Evolutionary conservation across 2,113 vertebrate genomes (phyloP), one percentile per base, ranked within the genome.

Genomic region (Baryphthengus martii): DNA sequence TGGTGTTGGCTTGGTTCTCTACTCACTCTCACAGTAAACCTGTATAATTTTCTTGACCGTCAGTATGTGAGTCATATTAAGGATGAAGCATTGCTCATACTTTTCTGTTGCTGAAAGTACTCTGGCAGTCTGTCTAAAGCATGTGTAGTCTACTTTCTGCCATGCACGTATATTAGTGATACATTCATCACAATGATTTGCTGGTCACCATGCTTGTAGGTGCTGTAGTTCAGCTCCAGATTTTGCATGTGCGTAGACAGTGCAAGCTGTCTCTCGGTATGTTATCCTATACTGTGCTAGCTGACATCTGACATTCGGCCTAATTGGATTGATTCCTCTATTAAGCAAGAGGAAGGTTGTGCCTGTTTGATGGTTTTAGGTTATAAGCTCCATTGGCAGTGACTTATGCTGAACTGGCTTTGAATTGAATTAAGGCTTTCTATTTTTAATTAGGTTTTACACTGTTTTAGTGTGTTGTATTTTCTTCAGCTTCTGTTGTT

Each of bases 281-380:
- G 74, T 39, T 12, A 29, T 62, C 40, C 71, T 10, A n/a, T 31
- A 61, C 26, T 13, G 17, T 3, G 16, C 42, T 59, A 9, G 28
- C 78, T 70, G 33, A n/a, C 37, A 47, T 23, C 31, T 76, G 91
- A 88, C 65, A 39, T 61, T 92, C 76, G 61, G 61, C 79, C 78
- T 70, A 20, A 87, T 94, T 96, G 92, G 89, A 79, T 70, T 63
- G 82, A 82, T 95, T 94, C 83, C 35, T 77, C 75, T 79, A 19
- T 71, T 66, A 52, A 72, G 70, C 2, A 9, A 81, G 49, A 45
- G 40, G 76, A 76, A 70, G 72, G 59, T 82, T 53, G 65, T 90
- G 59, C 67, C 75, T 89, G 42, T 40, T 59, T 83, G 70, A 75
- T 71, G 72, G 44, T 37, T 65, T 59, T 62, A 55, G 67, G 18